Percentiles rank a stretch among this genome's conserved stretches.
Evolutionary conservation across 2,113 vertebrate species (phyloP).

Genomic region (Cololabis saira): DNA sequence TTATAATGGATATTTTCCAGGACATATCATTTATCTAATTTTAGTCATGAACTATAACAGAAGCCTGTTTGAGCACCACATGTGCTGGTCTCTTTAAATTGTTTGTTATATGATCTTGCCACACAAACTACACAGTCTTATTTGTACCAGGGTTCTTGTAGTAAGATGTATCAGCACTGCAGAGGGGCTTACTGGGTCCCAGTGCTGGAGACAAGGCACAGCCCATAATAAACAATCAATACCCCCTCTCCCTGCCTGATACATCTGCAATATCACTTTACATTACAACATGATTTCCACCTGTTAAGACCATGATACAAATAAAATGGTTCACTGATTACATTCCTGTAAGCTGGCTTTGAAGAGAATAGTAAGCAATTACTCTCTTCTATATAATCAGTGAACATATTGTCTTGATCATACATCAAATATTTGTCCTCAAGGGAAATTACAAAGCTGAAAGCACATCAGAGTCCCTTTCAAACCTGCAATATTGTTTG

Average conservation of each 20-base stretch:
- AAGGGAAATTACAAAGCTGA: not conserved
- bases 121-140: conserved; percentile 17
- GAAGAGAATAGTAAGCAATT: not conserved
- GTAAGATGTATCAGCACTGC: conserved; percentile 43
- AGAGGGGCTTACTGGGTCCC: conserved; percentile 40
- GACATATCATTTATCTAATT: conserved; percentile 5
- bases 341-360: not conserved
- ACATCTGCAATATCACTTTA: conserved; percentile 33
- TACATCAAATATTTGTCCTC: conserved; percentile 13
- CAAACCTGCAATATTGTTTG: not conserved
- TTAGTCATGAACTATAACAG: not conserved
- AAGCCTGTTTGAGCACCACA: not conserved
- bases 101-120: conserved; percentile 20
- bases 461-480: conserved; percentile 19
- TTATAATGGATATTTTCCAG: conserved; percentile 41
- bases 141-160: conserved; percentile 19
- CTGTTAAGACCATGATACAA: conserved; percentile 1
- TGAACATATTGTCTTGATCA: conserved; percentile 5
- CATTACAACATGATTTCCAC: conserved; percentile 13
- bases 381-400: conserved; percentile 3
- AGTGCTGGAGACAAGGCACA: conserved; percentile 34
- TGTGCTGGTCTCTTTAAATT: not conserved
- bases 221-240: conserved; percentile 64
- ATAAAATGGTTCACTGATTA: conserved; percentile 3
- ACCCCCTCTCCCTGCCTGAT: conserved; percentile 8